These are phyloP conservation scores for Staurois parvus DNA, from an alignment of 2,797 vertebrate genomes.

Conservation along the genomic window DNA sequence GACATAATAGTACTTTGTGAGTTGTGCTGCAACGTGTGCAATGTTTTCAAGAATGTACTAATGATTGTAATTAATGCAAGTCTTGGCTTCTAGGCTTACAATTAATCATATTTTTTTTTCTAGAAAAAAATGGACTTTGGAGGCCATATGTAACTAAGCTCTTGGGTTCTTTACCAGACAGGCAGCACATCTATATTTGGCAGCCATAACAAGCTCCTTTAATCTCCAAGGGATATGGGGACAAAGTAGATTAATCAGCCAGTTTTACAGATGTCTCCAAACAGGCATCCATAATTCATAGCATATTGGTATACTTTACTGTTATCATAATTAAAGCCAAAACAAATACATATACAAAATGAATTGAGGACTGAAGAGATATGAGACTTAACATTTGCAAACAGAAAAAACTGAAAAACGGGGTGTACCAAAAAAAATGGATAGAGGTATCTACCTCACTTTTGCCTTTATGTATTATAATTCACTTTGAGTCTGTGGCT, in stretches of 20 bases:
- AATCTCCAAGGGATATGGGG: slow-evolving; percentile 30
- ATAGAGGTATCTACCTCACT: no score
- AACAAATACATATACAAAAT: neutral
- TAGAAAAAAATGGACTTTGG: slow-evolving; percentile 10
- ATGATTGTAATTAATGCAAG: neutral
- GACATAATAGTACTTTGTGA: neutral
- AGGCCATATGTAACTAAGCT: slow-evolving; percentile 30
- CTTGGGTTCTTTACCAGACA: slow-evolving; percentile 20
- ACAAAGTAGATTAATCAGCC: slow-evolving; percentile 34
- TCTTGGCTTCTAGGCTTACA: slow-evolving; percentile 9
- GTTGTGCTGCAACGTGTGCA: neutral
- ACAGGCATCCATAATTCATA: slow-evolving; percentile 19
- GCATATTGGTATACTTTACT: slow-evolving; percentile 20
- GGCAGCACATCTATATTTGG: slow-evolving; percentile 46
- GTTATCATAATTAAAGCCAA: neutral
- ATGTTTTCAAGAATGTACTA: neutral
- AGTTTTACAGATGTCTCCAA: slow-evolving; percentile 22
- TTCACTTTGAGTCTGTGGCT: no score
- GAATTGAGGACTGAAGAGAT: neutral
- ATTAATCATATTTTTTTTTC: slow-evolving; percentile 38
- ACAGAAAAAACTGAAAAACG: no score
- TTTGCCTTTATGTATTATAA: no score
- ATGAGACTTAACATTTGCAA: no score
- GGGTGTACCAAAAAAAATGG: no score
- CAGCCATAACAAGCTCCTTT: slow-evolving; percentile 30